Evolutionary conservation across 2,888 invertebrate species (phyloP).

Genomic region (Nephrotoma guestfalica): DNA sequence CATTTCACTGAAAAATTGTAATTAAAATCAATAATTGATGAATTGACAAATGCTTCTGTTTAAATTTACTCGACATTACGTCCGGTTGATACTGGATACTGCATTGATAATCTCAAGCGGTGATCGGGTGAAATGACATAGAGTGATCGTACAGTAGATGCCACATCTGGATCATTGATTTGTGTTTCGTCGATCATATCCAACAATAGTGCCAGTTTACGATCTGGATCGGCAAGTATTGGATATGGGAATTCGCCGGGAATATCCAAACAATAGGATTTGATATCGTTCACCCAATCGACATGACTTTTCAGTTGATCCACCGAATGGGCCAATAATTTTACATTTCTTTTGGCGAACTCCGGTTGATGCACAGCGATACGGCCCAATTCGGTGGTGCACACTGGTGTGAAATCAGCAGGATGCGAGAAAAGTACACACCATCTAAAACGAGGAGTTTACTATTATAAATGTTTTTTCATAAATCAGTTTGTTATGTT

Average conservation of each 20-base stretch:
- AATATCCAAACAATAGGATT: slow-evolving; percentile 52
- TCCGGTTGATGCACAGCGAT: slow-evolving; percentile 53
- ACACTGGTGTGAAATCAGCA: slow-evolving; percentile 79
- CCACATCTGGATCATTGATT: slow-evolving; percentile 46
- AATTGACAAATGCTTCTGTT: not conserved
- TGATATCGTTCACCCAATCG: slow-evolving; percentile 64
- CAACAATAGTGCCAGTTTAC: slow-evolving; percentile 53
- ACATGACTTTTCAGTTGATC: slow-evolving; percentile 58
- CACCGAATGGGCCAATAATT: slow-evolving; percentile 67
- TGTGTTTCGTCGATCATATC: slow-evolving; percentile 70
- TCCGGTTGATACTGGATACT: slow-evolving; percentile 75
- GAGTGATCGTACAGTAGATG: slow-evolving; percentile 57
- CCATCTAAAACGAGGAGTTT: slow-evolving; percentile 44
- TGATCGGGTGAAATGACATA: slow-evolving; percentile 72
- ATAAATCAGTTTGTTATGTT: not conserved
- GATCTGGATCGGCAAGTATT: slow-evolving; percentile 61
- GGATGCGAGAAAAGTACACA: slow-evolving; percentile 79
- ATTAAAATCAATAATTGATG: not conserved
- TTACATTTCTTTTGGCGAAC: slow-evolving; percentile 55
- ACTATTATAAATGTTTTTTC: not conserved
- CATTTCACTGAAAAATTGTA: slow-evolving; percentile 51
- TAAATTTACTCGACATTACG: slow-evolving; percentile 65
- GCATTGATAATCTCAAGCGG: slow-evolving; percentile 61
- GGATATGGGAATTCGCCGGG: slow-evolving; percentile 64
- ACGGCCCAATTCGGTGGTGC: slow-evolving; percentile 72